Evolutionary conservation across 2,888 invertebrate genomes (phyloP).

Genomic region (Drosophila mulleri): DNA sequence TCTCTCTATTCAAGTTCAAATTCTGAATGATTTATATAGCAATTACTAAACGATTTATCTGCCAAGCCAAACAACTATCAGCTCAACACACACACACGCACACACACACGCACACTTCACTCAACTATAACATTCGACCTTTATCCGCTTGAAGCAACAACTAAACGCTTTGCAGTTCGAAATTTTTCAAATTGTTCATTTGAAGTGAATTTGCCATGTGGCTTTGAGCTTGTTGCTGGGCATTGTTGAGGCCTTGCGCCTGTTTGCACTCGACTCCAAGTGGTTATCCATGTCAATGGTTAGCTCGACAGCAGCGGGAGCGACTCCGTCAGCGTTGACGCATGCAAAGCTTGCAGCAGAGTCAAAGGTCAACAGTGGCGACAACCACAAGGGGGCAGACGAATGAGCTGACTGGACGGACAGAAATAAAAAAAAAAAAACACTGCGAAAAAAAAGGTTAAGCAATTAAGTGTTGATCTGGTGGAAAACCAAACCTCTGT

Average conservation of each 20-base stretch:
- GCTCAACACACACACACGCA: neutral
- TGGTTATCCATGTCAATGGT: constrained; percentile 80
- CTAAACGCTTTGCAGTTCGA: constrained; percentile 8
- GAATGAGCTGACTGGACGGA: neutral
- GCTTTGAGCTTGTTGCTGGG: constrained; percentile 25
- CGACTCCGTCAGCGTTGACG: constrained; percentile 54
- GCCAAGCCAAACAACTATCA: constrained; percentile 6
- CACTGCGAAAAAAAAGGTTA: constrained; percentile 58
- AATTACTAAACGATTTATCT: neutral
- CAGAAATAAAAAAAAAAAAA: neutral
- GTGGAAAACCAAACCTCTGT: constrained; percentile 46
- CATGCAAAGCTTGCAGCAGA: constrained; percentile 61
- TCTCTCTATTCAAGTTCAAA: neutral
- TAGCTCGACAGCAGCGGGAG: constrained; percentile 34
- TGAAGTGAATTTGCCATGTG: constrained; percentile 34
- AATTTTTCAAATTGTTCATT: constrained; percentile 15
- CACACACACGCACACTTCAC: neutral
- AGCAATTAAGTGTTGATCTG: constrained; percentile 76
- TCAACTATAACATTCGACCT: constrained; percentile 11
- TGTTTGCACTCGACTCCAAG: constrained; percentile 68
- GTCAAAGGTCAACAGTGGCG: constrained; percentile 66
- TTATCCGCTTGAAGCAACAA: neutral
- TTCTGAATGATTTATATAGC: neutral
- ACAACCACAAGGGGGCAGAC: neutral
- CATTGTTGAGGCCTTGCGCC: constrained; percentile 37